Conservation (phyloP, 1,140 invertebrate genomes). For the Hydropsyche tenuis region DNA sequence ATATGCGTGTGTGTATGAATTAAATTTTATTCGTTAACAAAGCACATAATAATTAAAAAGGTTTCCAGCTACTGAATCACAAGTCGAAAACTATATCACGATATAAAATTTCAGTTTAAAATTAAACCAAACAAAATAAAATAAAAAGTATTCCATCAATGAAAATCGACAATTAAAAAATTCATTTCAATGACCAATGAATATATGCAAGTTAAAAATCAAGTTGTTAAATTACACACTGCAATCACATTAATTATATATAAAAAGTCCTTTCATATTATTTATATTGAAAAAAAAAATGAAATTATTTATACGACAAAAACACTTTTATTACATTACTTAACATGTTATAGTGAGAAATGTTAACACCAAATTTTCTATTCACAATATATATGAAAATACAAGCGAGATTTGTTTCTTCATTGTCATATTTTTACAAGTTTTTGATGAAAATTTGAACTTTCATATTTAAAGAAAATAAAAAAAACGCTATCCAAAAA, state of each 20-base stretch:
- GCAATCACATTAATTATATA: slow-evolving; percentile 35
- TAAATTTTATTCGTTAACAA: too few species aligned
- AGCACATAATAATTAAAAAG: too few species aligned
- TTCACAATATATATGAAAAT: slow-evolving; percentile 49
- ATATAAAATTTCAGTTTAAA: too few species aligned
- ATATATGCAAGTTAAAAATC: neutral
- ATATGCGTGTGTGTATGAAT: too few species aligned
- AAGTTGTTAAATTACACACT: slow-evolving; percentile 31
- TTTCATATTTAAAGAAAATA: slow-evolving; percentile 13
- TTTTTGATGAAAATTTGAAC: slow-evolving; percentile 24
- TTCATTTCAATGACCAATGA: neutral
- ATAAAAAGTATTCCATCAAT: too few species aligned
- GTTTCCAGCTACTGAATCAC: too few species aligned
- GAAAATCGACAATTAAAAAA: too few species aligned
- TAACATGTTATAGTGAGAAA: slow-evolving; percentile 43
- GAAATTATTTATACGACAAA: slow-evolving; percentile 40
- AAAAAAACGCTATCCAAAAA: slow-evolving; percentile 16
- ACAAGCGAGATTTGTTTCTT: slow-evolving; percentile 41
- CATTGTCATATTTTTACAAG: slow-evolving; percentile 24
- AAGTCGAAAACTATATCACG: too few species aligned
- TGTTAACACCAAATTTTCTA: slow-evolving; percentile 46
- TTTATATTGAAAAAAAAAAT: slow-evolving; percentile 30
- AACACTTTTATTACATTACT: slow-evolving; percentile 42
- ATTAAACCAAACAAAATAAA: too few species aligned
- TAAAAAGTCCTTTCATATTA: slow-evolving; percentile 30